Base-by-base conservation (phyloP, 2,113 vertebrate genomes). In the Python bivittatus region DNA sequence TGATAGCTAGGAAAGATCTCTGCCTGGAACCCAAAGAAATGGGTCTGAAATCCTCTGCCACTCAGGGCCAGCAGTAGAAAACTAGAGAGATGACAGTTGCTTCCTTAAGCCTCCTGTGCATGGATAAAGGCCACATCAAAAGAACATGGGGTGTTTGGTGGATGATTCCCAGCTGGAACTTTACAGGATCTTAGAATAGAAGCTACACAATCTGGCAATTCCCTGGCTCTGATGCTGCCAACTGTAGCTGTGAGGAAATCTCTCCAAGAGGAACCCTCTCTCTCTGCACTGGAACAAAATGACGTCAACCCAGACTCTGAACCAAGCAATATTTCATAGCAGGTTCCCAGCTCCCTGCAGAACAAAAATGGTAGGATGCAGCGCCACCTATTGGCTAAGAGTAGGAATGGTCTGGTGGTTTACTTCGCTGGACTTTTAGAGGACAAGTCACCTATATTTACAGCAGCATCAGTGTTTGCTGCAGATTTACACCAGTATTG, bases 361-460 rank as follows among this genome's bases (percentile, higher is more conserved):
- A 11, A 53, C 42, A 64, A 92, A n/a, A 89, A 88, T 29, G 79
- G 48, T 85, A 85, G 91, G 88, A 61, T 89, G 72, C 10, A 61
- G 11, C 22, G 88, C 79, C 91, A 92, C 6, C 91, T 92, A 89
- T 44, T 53, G 91, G 6, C 57, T 22, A 54, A 23, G 52, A 64
- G 2, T 3, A 13, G 88, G 88, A 53, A 89, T 54, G 13, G 54
- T 48, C 79, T 42, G 22, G 6, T 7, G n/a, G 33, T 20, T 89
- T 48, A 60, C 12, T 60, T 38, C 25, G 29, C 60, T 29, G 22
- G 52, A 17, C 25, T 88, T 84, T 42, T n/a, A 20, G 11, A 15
- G n/a, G 22, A 22, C 42, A 57, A 20, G 44, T 58, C 25, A 48
- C 56, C 89, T 79, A 38, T 1, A 13, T 29, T 38, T 48, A 17